phyloP scores from a whole-genome alignment of 2,797 vertebrate genomes.

The Mycteria americana region DNA sequence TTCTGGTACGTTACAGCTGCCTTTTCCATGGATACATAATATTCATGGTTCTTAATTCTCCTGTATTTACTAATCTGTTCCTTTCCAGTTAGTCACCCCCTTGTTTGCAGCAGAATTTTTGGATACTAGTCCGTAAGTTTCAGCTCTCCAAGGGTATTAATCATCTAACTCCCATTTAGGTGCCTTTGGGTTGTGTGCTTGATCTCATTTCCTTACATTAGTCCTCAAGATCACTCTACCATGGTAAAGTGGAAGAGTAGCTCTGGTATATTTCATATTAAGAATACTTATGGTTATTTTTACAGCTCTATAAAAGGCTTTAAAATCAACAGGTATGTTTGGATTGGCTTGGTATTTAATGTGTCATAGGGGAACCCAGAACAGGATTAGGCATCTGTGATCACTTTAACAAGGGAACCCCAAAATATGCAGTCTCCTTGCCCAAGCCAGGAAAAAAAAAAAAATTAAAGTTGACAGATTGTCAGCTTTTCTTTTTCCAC shows the following conservation, averaged over 20 bases:
- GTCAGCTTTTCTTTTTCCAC: background rate
- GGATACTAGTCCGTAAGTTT: background rate
- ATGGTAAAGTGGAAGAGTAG: background rate
- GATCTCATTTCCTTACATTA: background rate
- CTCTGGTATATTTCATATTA: background rate
- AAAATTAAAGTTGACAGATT: background rate
- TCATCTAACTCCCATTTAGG: background rate
- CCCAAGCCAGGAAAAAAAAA: background rate
- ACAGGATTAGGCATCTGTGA: background rate
- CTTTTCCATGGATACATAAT: background rate
- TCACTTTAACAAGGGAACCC: background rate
- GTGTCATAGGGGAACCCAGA: background rate
- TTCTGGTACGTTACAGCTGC: background rate
- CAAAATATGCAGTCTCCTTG: background rate
- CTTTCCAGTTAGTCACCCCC: background rate
- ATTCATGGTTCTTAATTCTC: background rate
- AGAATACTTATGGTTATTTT: background rate
- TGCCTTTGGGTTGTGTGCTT: background rate
- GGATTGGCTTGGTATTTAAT: background rate
- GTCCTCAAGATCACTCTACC: background rate
- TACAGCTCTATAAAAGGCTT: background rate
- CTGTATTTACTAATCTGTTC: background rate
- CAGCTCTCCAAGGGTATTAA: background rate
- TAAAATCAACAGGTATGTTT: background rate
- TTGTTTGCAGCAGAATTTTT: background rate